Base-by-base conservation (phyloP, 2,888 invertebrate species). In the Brenthis ino region DNA sequence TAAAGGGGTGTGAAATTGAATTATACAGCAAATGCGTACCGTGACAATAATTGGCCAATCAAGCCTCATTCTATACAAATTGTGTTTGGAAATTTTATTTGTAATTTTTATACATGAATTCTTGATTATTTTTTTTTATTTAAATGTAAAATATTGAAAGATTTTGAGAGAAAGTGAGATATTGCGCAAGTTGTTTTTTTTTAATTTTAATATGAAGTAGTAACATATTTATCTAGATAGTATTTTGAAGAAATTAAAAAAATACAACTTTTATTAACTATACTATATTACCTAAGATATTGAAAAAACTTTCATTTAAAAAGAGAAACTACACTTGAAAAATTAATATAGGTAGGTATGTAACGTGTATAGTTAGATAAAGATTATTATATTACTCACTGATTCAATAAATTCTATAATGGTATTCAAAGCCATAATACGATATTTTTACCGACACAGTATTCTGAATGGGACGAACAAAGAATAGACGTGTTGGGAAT, bases 381-480 rank as follows among this genome's bases (percentile, higher is more conserved):
- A 3, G 24, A 3, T 6, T 14, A 24, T 8, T 13, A 20, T 55
- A 56, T 33, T 37, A 33, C 56, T 60, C 6, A 28, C n/a, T 33
- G 48, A 60, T 33, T 11, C 16, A 4, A 28, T 6, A 81, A 85
- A 82, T 80, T 78, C 79, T 78, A 81, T 83, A 84, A 85, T 80
- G 74, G 78, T 75, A 80, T 85, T 82, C 80, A 84, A 82, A 79
- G 78, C 80, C 81, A 85, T 24, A 53, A 60, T 63, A 28, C 12
- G 54, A 47, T 37, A 64, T 66, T 69, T 51, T 84, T 83, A 85
- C 85, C 84, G 85, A 85, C 79, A 83, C 82, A 80, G 78, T 81
- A 84, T 85, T 85, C 83, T 91, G 89, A 89, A 90, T 88, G 80
- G 84, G 81, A 86, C 83, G 87, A 87, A 89, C 87, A 91, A 90